Evolutionary conservation across 2,113 vertebrate species (phyloP).

Genomic region (Willisornis vidua): DNA sequence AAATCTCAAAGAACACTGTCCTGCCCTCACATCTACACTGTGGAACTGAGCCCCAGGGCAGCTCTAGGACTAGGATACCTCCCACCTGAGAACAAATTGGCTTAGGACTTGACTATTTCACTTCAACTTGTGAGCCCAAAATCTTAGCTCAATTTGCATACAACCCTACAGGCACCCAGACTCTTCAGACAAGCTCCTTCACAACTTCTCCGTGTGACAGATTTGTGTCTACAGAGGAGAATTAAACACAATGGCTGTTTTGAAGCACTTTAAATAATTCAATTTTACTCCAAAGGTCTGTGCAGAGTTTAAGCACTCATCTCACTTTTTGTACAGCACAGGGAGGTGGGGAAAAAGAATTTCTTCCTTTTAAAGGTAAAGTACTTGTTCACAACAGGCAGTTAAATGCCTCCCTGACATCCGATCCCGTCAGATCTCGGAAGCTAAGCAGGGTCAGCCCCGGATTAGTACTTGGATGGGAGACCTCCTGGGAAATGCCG

Average conservation of each 20-base stretch:
- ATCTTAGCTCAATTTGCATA: background rate
- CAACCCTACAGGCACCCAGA: background rate
- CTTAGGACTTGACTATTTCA: background rate
- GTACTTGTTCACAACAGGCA: background rate
- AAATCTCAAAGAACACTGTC: background rate
- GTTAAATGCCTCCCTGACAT: too few species aligned
- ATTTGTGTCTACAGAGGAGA: background rate
- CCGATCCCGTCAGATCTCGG: too few species aligned
- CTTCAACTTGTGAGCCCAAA: background rate
- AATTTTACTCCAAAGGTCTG: background rate
- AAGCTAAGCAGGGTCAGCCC: too few species aligned
- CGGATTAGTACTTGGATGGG: too few species aligned
- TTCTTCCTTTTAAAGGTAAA: background rate
- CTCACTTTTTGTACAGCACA: background rate
- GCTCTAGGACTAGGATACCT: background rate
- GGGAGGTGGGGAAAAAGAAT: background rate
- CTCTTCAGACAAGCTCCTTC: background rate
- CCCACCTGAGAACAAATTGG: background rate
- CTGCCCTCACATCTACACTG: background rate
- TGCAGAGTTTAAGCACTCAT: background rate
- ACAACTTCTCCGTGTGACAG: background rate
- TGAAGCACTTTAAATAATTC: background rate
- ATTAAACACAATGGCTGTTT: fast-evolving
- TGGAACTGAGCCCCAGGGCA: background rate
- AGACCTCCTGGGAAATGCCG: too few species aligned